These are phyloP conservation scores for Rhabditophanes sp. DNA, from an alignment of 2,888 invertebrate species.

Conservation along the genomic window DNA sequence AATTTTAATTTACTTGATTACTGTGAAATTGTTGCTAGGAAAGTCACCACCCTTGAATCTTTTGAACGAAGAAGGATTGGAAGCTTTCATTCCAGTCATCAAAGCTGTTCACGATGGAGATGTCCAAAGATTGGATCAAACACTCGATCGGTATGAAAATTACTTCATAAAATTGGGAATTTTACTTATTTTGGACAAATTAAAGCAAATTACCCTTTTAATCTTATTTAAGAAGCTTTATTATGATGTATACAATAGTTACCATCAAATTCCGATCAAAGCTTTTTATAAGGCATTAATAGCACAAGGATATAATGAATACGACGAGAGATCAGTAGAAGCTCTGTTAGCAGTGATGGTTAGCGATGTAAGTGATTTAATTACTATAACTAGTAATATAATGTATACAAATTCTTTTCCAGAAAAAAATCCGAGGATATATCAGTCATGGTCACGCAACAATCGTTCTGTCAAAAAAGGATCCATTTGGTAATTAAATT, in stretches of 20 bases:
- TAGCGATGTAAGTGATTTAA: not conserved
- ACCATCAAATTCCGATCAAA: not conserved
- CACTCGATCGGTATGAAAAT: conserved; percentile 59
- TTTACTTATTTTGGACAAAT: conserved; percentile 83
- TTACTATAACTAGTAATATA: not conserved
- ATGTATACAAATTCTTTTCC: conserved; percentile 20
- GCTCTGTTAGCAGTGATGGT: not conserved
- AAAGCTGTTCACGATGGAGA: conserved; percentile 76
- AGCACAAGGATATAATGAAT: not conserved
- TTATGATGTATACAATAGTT: not conserved
- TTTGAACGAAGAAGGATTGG: conserved; percentile 70
- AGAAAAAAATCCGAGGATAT: conserved; percentile 89
- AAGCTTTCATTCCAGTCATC: conserved; percentile 75
- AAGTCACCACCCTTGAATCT: conserved; percentile 71
- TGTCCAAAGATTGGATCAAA: conserved; percentile 48
- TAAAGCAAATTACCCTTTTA: conserved; percentile 81
- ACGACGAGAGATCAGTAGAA: not conserved
- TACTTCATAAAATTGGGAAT: conserved; percentile 94
- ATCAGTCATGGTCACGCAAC: conserved; percentile 91
- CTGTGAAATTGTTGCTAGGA: conserved; percentile 65
- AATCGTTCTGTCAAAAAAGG: conserved; percentile 87
- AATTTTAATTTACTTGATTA: conserved; percentile 69
- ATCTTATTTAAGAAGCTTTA: conserved; percentile 83
- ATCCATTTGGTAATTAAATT: too few species aligned
- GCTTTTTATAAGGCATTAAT: not conserved